Conservation (phyloP, 2,888 invertebrate genomes). For the Trichopoda pennipes region DNA sequence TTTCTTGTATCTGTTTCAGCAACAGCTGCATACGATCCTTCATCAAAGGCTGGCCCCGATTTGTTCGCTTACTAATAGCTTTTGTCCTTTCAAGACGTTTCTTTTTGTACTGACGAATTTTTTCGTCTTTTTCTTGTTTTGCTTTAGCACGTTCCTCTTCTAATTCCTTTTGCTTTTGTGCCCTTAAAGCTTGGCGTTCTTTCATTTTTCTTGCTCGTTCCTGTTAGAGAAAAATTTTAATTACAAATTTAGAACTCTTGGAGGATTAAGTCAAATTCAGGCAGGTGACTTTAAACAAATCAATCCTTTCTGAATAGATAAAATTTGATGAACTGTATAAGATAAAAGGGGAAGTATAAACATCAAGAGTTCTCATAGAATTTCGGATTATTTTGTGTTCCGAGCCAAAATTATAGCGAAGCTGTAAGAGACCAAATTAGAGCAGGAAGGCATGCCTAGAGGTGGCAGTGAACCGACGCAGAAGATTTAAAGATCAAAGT, state of each 20-base stretch:
- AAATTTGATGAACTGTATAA: too few species aligned
- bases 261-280: too few species aligned
- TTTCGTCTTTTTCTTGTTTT: constrained; percentile 81
- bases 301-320: too few species aligned
- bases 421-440: too few species aligned
- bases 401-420: too few species aligned
- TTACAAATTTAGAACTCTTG: background rate
- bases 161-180: constrained; percentile 65
- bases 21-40: constrained; percentile 89
- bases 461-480: too few species aligned
- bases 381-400: too few species aligned
- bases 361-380: too few species aligned
- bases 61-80: constrained; percentile 88
- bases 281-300: too few species aligned
- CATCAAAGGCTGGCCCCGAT: constrained; percentile 93
- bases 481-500: too few species aligned
- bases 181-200: constrained; percentile 53
- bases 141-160: constrained; percentile 82
- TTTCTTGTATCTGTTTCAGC: constrained; percentile 87
- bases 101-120: constrained; percentile 85
- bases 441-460: too few species aligned
- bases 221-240: constrained; percentile 33
- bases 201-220: constrained; percentile 58
- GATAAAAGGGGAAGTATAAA: too few species aligned
- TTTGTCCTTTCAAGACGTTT: constrained; percentile 87